Base-by-base conservation (phyloP, 2,888 invertebrate species). In the Netelia fuscicornis region DNA sequence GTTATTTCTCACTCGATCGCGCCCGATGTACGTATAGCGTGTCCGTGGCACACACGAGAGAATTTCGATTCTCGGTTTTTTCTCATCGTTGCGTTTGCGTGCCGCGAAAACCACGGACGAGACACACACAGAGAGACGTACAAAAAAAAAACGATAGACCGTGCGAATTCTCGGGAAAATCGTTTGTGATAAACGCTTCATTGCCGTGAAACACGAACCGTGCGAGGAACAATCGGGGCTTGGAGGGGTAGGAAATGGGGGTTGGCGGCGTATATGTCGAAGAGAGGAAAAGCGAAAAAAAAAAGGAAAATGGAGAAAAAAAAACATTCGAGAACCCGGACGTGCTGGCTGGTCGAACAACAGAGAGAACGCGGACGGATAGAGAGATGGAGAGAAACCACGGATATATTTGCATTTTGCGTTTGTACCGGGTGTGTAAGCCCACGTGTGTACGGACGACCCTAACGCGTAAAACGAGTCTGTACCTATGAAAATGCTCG, bases 131-230 rank as follows among this genome's bases (percentile, higher is more conserved):
- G n/a, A 25, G 11, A 52, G 37, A 52, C 8, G 64, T 30, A 64
- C 5, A 58, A 58, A 58, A 58, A 58, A 58, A 58, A 17, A 20
- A 20, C 20, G 17, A 54, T 54, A 17, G 54, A 71, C 52, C 54
- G 20, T 54, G 42, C 62, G 71, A 80, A 65, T 48, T 77, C 60
- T 71, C 65, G 44, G 75, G 60, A 76, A 83, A 84, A 84, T 84
- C 71, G 84, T 80, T 76, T 67, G 56, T 23, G 80, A 80, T 80
- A 80, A 84, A 84, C 65, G 71, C 74, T 83, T 83, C 78, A 83
- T 83, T 83, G 83, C 65, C 56, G 30, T 58, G 58, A 70, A 79
- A 71, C 74, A 79, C 83, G 83, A 79, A 72, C 25, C n/a, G 56
- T 52, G 56, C 56, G 58, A 58, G 58, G 20, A 9, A 37, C 37